Percentiles rank a stretch among this genome's conserved stretches.
Evolutionary conservation across 92 coral and sea anemone species (phyloP).

Genomic region (Zoanthus solanderi): DNA sequence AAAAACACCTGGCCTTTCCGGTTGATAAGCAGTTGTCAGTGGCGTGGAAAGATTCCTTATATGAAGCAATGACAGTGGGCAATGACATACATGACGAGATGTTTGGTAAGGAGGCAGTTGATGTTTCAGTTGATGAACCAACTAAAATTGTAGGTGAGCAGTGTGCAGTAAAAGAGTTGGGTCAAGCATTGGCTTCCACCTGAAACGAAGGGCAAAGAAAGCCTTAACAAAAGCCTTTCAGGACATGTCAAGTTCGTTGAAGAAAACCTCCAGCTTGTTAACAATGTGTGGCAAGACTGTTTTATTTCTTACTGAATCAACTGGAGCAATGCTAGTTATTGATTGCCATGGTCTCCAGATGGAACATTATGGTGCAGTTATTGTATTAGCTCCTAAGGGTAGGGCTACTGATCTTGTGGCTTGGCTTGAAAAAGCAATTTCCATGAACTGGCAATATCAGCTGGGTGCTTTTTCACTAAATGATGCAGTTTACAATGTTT

Average conservation of each 20-base stretch:
- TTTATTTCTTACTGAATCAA: conserved; percentile 8
- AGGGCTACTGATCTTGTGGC: background rate
- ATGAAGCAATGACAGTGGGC: conserved; percentile 34
- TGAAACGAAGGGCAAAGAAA: conserved; percentile 10
- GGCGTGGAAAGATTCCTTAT: conserved; percentile 32
- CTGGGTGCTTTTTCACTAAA: conserved; percentile 21
- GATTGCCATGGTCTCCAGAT: conserved; percentile 13
- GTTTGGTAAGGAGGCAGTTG: conserved; percentile 43
- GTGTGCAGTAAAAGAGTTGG: too few species aligned
- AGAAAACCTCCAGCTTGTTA: background rate
- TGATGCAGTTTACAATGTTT: conserved; percentile 2
- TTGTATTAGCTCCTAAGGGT: conserved; percentile 1
- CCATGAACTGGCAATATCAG: conserved; percentile 15
- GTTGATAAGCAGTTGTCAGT: background rate
- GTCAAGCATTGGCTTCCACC: too few species aligned
- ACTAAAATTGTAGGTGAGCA: too few species aligned
- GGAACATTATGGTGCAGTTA: background rate
- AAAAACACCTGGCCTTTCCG: conserved; percentile 1
- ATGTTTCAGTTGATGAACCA: background rate
- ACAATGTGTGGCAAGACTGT: conserved; percentile 11
- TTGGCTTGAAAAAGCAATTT: conserved; percentile 8
- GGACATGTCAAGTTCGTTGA: background rate
- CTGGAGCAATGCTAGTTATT: conserved; percentile 10
- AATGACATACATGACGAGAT: conserved; percentile 34
- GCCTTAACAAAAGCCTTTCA: conserved; percentile 14